Conservation (phyloP, 2,797 vertebrate genomes). For the Myiothlypis chrysogaster region DNA sequence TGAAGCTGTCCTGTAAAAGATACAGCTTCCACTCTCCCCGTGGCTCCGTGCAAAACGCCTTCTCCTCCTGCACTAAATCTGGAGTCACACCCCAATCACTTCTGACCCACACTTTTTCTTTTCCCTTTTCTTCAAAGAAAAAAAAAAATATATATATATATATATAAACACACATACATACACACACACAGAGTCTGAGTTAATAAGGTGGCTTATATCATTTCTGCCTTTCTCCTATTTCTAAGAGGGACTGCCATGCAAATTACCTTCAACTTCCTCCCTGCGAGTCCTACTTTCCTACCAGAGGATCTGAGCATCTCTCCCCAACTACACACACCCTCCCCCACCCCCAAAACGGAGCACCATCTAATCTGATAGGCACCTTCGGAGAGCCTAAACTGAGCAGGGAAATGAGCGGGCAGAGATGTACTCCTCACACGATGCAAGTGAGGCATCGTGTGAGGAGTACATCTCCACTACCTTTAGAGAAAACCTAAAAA, state of each 20-base stretch:
- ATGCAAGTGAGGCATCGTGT: not conserved
- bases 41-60: not conserved
- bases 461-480: conserved; percentile 2
- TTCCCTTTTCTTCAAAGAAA: not conserved
- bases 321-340: conserved; percentile 46
- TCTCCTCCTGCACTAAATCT: not conserved
- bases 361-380: conserved; percentile 60
- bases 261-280: conserved; percentile 73
- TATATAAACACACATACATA: not conserved
- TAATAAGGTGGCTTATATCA: not conserved
- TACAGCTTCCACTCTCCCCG: not conserved
- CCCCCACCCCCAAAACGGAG: not conserved
- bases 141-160: no score
- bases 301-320: conserved; percentile 49
- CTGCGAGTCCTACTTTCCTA: conserved; percentile 56
- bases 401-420: conserved; percentile 51
- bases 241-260: conserved; percentile 3
- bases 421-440: no score
- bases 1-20: conserved; percentile 41
- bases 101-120: not conserved
- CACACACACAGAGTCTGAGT: not conserved
- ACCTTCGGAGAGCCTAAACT: conserved; percentile 60
- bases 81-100: not conserved
- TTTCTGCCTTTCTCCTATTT: not conserved
- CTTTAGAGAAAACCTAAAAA: conserved; percentile 63